Evolutionary conservation across 1,140 invertebrate genomes (phyloP), one percentile per base, ranked within the genome.

Genomic region (Drosophila pseudoobscura): DNA sequence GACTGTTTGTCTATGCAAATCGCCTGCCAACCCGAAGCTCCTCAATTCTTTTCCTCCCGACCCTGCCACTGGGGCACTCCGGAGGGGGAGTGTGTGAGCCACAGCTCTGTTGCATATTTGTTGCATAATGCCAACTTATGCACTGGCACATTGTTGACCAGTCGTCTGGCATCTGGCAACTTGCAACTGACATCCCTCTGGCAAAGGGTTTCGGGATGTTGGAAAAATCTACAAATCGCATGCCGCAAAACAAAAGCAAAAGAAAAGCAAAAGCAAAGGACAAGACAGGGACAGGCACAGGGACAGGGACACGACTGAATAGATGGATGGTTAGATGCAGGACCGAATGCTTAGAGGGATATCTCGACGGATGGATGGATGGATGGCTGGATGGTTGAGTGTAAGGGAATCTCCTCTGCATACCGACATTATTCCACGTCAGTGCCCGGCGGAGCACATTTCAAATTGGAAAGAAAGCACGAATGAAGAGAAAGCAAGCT

Each of bases 231-330:
- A 72, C 80, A 84, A 84, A 77, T 84, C 80, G 77, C 77, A 84
- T 84, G 80, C 80, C 77, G 63, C 80, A 84, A 76, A 80, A 84
- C 80, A 85, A 85, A 84, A 80, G 66, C 80, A 85, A 85, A 84
- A 80, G 0, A 15, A 84, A 76, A 80, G 85, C 80, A 85, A 85
- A 84, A 80, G 66, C 80, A 85, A 85, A 84, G 80, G 73, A 73
- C 80, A 74, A 53, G 75, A 26, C 22, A 66, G 44, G 4, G 61
- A 75, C 65, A 54, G 50, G 41, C 7, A 51, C 3, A 15, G 24
- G 24, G 44, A 29, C 13, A 51, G 26, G 50, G 61, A 75, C 66
- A 54, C 45, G 62, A 50, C 65, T 74, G 39, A 47, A 49, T 31
- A 51, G 52, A 46, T 52, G 41, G 47, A 45, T 70, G 29, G 41